Evolutionary conservation across 2,888 invertebrate genomes (phyloP), one percentile per base, ranked within the genome.

Genomic region (Rhabditoides inermis): DNA sequence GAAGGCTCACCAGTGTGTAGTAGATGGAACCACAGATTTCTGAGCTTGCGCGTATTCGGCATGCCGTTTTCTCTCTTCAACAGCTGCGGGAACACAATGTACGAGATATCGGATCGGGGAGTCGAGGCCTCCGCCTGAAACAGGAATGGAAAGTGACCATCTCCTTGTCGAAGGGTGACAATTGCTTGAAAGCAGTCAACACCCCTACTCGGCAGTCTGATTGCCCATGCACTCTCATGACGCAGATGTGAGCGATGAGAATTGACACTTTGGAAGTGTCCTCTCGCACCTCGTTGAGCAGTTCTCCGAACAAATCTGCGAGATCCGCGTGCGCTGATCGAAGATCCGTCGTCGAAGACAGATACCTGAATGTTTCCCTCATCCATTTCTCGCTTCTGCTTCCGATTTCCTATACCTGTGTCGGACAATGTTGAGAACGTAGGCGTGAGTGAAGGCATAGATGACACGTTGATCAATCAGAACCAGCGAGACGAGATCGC

Each of bases 11-110:
- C 71, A 32, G 73, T 61, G 48, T 78, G 75, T 18, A 79, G 69
- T 1, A 79, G 65, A 54, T 79, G 78, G 56, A 72, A 77, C 79
- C 79, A 79, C 15, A 78, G 68, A 61, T 77, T 76, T 22, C 63
- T 45, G 15, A 65, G 41, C 46, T 63, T 62, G 35, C 79, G 53
- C 27, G 70, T 49, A 62, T 79, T 79, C 54, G 76, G 76, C 28
- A 65, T 64, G n/a, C 72, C 69, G 40, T 76, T 75, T 35, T 76
- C 78, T 53, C 64, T 58, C 54, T 63, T 60, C 23, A 71, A 50
- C 23, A 63, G 64, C 50, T 70, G 69, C 7, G 72, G 70, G 49
- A 61, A 63, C 15, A 47, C 54, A 51, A 58, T 52, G 40, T 39
- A 39, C 22, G 10, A 20, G 2, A 39, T 12, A 18, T 12, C 40